Conservation (phyloP, 2,888 invertebrate genomes). For the Drosophila melanosoma region DNA sequence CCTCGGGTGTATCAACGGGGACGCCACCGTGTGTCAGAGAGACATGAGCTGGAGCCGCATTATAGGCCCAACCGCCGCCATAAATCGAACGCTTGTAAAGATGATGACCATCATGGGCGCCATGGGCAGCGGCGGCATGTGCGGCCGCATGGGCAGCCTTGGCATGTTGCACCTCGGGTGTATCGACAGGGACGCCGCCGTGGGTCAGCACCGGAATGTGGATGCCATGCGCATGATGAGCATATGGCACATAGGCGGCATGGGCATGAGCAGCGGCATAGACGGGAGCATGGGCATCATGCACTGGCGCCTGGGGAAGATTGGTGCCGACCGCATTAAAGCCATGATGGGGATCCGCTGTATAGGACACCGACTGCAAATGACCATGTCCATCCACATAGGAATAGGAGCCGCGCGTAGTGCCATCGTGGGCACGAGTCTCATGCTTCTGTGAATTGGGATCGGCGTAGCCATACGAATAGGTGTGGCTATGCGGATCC, state of each 20-base stretch:
- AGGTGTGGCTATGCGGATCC: conserved; percentile 87
- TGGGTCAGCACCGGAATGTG: conserved; percentile 81
- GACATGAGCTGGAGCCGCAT: conserved; percentile 79
- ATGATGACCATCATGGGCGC: conserved; percentile 82
- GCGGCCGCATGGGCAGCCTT: conserved; percentile 86
- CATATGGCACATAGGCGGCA: conserved; percentile 79
- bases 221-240: conserved; percentile 71
- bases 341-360: conserved; percentile 88
- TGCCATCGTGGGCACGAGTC: conserved; percentile 87
- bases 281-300: conserved; percentile 60
- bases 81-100: conserved; percentile 85
- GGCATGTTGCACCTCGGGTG: conserved; percentile 86
- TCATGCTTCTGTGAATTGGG: conserved; percentile 89
- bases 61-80: conserved; percentile 80
- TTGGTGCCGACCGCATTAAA: conserved; percentile 89
- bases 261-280: conserved; percentile 82
- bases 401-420: conserved; percentile 88
- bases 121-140: conserved; percentile 85
- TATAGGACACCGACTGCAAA: conserved; percentile 88
- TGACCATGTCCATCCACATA: conserved; percentile 89
- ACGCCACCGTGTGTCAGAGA: conserved; percentile 85
- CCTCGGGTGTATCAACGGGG: conserved; percentile 86
- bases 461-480: conserved; percentile 88
- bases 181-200: conserved; percentile 84
- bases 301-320: conserved; percentile 87